Percentiles rank a stretch among this genome's conserved stretches.
Conservation (phyloP, 2,113 vertebrate genomes). For the Peromyscus leucopus region DNA sequence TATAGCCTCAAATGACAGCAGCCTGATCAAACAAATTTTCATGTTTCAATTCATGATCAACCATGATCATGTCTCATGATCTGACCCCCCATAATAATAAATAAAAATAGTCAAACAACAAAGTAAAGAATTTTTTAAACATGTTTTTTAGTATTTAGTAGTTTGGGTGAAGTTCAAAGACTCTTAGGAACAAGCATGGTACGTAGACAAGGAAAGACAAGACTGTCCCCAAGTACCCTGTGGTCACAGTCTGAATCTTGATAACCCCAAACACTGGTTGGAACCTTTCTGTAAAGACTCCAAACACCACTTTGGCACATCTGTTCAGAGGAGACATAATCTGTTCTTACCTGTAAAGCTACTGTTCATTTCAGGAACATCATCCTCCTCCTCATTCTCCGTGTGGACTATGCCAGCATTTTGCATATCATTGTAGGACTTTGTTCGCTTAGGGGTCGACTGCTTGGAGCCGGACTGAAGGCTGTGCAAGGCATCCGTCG, state of each 20-base stretch:
- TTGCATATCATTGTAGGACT: conserved; percentile 99
- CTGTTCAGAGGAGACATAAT: fast-evolving
- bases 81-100: background rate
- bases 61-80: background rate
- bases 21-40: conserved; percentile 32
- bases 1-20: background rate
- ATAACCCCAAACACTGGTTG: background rate
- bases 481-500: conserved; percentile 95
- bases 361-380: conserved; percentile 98
- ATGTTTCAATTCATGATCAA: background rate
- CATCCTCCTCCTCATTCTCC: conserved; percentile 96
- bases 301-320: too few species aligned
- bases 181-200: background rate
- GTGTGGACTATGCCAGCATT: conserved; percentile 98
- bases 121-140: background rate
- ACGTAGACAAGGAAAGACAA: background rate
- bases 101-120: background rate
- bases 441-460: conserved; percentile 95
- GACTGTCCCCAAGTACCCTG: background rate
- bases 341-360: conserved; percentile 96
- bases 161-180: conserved; percentile 1
- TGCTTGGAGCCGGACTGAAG: conserved; percentile 95
- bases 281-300: background rate
- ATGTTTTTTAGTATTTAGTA: background rate
- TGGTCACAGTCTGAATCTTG: background rate